Percentiles rank a stretch among this genome's conserved stretches.
These are phyloP conservation scores for Marisa cornuarietis DNA, from an alignment of 1,140 invertebrate species.

Conservation along the genomic window DNA sequence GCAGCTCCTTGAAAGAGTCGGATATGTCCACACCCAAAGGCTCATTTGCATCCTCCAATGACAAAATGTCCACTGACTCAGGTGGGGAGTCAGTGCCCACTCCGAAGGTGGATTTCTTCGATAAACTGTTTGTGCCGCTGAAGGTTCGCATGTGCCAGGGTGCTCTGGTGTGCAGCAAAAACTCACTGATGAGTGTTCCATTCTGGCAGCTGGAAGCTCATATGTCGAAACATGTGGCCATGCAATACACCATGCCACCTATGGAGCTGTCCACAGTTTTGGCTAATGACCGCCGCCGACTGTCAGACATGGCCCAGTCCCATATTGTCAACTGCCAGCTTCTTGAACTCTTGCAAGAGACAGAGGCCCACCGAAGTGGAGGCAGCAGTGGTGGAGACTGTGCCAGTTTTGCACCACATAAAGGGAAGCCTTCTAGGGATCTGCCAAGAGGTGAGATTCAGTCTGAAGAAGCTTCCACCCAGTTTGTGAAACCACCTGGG, in stretches of 20 bases:
- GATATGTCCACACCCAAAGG: constrained; percentile 24
- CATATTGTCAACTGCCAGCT: constrained; percentile 40
- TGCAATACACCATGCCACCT: constrained; percentile 34
- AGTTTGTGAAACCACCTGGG: too few species aligned
- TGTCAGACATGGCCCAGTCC: constrained; percentile 37
- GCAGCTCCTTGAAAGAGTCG: constrained; percentile 51
- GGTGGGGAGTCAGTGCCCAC: background rate
- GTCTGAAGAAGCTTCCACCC: too few species aligned
- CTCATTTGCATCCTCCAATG: constrained; percentile 31
- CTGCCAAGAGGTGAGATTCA: too few species aligned
- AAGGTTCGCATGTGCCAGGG: constrained; percentile 23
- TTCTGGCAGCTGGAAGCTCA: constrained; percentile 39
- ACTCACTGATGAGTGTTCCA: constrained; percentile 14
- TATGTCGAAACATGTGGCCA: constrained; percentile 30
- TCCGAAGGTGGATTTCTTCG: constrained; percentile 20
- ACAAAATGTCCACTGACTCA: constrained; percentile 23
- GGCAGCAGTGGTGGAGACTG: too few species aligned
- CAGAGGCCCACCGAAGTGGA: constrained; percentile 8
- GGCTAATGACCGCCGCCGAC: constrained; percentile 29
- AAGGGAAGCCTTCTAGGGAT: too few species aligned
- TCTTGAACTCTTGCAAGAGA: constrained; percentile 29
- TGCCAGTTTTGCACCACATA: too few species aligned
- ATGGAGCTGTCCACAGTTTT: constrained; percentile 28
- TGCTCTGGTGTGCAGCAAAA: background rate
- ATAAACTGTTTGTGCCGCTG: constrained; percentile 37